Base-by-base conservation (phyloP, 2,113 vertebrate genomes). In the Crotalus tigris region DNA sequence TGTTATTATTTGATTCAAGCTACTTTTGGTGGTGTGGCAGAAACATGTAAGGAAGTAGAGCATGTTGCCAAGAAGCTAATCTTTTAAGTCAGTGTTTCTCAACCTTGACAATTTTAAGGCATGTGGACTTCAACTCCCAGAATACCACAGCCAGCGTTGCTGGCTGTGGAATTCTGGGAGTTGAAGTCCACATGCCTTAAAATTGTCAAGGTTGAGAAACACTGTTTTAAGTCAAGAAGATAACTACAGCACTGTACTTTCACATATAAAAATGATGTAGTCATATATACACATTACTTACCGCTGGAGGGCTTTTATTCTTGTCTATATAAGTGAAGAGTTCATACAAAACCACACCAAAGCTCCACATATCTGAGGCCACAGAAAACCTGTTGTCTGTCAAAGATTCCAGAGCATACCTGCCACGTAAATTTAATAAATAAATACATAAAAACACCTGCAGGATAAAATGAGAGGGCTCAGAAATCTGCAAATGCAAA, bases 351-450 rank as follows among this genome's bases (percentile, higher is more conserved):
- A 99, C 99, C 0, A 99, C 99, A 59, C 99, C 99, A 90, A 99
- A 99, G 92, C 99, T 99, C 99, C 99, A 99, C 75, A 99, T 98
- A 87, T 99, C 99, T 49, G 99, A 99, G 0, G 98, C 98, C 96
- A 99, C 99, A 24, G 99, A 99, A 98, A 99, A 99, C 96, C 98
- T 99, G 95, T 99, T 99, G 95, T 99, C 98, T 10, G 98, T 99
- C 96, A 99, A 97, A n/a, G 99, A 99, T 94, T 99, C 99, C 5
- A 99, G 99, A 88, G 99, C 99, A 26, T 99, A 99, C 99, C 99
- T 69, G 29, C 29, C 29, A 69, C n/a, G 5, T n/a, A 69, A 69
- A 69, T 69, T n/a, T n/a, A 64, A 29, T 29, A 64, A n/a, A 15
- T n/a, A 15, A 33, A 23, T 58, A 23, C 23, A 8, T 8, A 23